phyloP scores from a whole-genome alignment of 2,797 vertebrate species.

The Thalassophryne amazonica region DNA sequence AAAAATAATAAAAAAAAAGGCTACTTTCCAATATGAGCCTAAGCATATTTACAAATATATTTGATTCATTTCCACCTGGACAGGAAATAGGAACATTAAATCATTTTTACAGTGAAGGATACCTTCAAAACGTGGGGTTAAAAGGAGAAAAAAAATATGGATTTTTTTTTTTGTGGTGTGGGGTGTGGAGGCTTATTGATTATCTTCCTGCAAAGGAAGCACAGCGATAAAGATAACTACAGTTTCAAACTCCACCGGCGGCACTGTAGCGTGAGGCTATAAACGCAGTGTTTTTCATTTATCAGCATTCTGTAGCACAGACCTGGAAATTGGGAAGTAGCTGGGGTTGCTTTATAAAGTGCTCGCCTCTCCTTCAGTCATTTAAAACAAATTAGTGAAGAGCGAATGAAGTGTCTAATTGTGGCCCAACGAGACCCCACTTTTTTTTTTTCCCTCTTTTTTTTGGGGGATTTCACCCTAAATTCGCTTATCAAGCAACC shows the following conservation, averaged over 20 bases:
- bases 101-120: neutral
- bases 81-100: neutral
- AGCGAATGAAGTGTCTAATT: slow-evolving; percentile 69
- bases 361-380: slow-evolving; percentile 72
- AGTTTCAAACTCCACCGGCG: slow-evolving; percentile 38
- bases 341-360: slow-evolving; percentile 59
- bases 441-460: slow-evolving; percentile 19
- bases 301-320: slow-evolving; percentile 52
- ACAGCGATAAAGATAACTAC: slow-evolving; percentile 44
- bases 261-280: slow-evolving; percentile 25
- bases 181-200: no score
- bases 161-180: neutral
- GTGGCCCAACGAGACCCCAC: slow-evolving; percentile 59
- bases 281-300: slow-evolving; percentile 57
- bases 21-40: no score
- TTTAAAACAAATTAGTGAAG: slow-evolving; percentile 77
- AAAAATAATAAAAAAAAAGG: no score
- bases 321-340: slow-evolving; percentile 32
- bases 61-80: neutral
- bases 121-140: neutral
- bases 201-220: slow-evolving; percentile 40
- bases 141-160: neutral
- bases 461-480: slow-evolving; percentile 73
- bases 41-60: no score
- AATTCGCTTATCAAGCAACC: slow-evolving; percentile 81